Evolutionary conservation across 2,888 invertebrate species (phyloP).

Genomic region (Hirtodrosophila alboralis): DNA sequence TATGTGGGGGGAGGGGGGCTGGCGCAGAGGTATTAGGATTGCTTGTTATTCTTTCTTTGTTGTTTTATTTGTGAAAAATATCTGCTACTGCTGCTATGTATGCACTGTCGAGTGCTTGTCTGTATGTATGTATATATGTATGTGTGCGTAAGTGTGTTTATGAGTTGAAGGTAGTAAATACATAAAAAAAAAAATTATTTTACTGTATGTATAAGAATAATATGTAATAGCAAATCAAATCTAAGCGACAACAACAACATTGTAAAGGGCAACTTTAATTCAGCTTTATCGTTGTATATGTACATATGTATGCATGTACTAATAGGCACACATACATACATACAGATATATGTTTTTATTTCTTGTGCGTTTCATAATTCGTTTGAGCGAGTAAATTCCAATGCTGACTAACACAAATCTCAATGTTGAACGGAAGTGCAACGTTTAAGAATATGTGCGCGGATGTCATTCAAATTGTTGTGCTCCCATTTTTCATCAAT

Average conservation of each 20-base stretch:
- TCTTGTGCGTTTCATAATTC: constrained; percentile 59
- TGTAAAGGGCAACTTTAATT: constrained; percentile 44
- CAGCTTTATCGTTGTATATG: constrained; percentile 27
- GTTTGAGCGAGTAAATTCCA: constrained; percentile 44
- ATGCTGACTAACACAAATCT: constrained; percentile 52
- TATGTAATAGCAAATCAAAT: constrained; percentile 66
- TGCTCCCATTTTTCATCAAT: constrained; percentile 64
- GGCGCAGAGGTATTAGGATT: constrained; percentile 62
- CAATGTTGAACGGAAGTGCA: constrained; percentile 59
- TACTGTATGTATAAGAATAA: constrained; percentile 43
- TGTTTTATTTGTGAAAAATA: constrained; percentile 79
- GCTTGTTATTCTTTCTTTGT: constrained; percentile 79
- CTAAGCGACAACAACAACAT: constrained; percentile 52
- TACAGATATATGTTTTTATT: constrained; percentile 35
- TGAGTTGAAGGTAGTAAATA: constrained; percentile 69
- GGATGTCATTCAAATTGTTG: constrained; percentile 20
- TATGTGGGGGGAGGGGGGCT: constrained; percentile 12
- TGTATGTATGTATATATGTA: constrained; percentile 16
- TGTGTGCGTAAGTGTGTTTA: constrained; percentile 41
- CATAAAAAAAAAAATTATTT: constrained; percentile 55
- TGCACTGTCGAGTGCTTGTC: constrained; percentile 56
- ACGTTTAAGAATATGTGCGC: constrained; percentile 20
- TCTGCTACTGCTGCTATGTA: constrained; percentile 64
- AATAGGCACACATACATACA: constrained; percentile 10
- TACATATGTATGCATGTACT: constrained; percentile 6